phyloP scores from a whole-genome alignment of 2,888 invertebrate genomes.

The Megaustenia siamemsis region DNA sequence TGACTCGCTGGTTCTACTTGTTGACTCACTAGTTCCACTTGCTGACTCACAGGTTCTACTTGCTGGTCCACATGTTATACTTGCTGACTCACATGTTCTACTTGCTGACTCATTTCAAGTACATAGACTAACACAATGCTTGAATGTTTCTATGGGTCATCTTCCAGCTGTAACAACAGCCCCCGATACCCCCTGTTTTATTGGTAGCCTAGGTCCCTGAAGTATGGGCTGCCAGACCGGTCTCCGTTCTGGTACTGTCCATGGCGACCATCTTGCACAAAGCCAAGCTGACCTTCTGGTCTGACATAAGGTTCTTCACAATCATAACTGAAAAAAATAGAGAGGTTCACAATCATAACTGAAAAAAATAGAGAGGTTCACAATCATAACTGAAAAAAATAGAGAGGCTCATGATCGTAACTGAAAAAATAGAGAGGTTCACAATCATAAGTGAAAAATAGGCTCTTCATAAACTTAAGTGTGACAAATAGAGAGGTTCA shows the following conservation, averaged over 20 bases:
- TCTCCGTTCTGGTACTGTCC: conserved; percentile 43
- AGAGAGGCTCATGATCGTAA: conserved; percentile 63
- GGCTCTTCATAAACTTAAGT: too few species aligned
- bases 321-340: conserved; percentile 62
- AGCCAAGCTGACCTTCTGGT: conserved; percentile 77
- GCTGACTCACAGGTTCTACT: too few species aligned
- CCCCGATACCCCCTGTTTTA: neutral
- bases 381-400: conserved; percentile 63
- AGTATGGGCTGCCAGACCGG: conserved; percentile 31
- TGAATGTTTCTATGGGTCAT: too few species aligned
- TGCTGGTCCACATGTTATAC: too few species aligned
- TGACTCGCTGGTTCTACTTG: too few species aligned
- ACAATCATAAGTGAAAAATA: too few species aligned
- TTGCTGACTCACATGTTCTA: too few species aligned
- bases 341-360: conserved; percentile 67
- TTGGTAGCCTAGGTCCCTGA: conserved; percentile 27
- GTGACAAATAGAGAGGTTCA: too few species aligned
- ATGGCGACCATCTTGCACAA: conserved; percentile 66
- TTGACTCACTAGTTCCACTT: too few species aligned
- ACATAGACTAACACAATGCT: too few species aligned
- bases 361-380: conserved; percentile 51
- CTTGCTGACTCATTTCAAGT: too few species aligned
- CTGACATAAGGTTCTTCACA: conserved; percentile 75
- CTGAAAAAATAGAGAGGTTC: conserved; percentile 57
- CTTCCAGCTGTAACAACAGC: too few species aligned